phyloP scores from a whole-genome alignment of 2,113 vertebrate species.

The Oceanodroma tethys region DNA sequence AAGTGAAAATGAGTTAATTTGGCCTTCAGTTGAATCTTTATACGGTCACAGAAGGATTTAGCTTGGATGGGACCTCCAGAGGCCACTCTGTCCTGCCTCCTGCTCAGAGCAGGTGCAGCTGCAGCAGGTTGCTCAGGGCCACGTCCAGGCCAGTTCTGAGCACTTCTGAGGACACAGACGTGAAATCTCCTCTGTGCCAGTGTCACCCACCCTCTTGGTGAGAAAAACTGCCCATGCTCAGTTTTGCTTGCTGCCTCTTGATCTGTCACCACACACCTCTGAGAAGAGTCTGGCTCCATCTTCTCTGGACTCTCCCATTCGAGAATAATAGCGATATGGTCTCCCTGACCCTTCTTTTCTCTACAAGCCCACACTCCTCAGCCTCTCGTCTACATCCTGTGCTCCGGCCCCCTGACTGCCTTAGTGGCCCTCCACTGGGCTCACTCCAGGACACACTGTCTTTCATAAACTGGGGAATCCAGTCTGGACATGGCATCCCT shows the following conservation, averaged over 20 bases:
- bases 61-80: background rate
- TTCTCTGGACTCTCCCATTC: background rate
- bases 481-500: background rate
- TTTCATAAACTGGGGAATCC: background rate
- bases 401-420: background rate
- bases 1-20: background rate
- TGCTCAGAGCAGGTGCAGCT: background rate
- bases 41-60: background rate
- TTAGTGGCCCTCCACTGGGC: background rate
- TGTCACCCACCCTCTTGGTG: background rate
- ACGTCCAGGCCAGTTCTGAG: background rate
- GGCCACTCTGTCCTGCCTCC: background rate
- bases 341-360: background rate
- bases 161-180: background rate
- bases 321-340: background rate
- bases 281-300: background rate
- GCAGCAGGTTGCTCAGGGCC: background rate
- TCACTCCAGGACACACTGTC: background rate
- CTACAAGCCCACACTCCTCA: background rate
- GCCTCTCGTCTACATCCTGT: accelerated
- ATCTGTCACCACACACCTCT: background rate
- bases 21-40: background rate
- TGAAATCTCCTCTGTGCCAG: background rate
- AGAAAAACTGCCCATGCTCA: background rate
- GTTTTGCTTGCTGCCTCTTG: background rate